Conservation (phyloP, 2,797 vertebrate species). For the Emydoidea blandingii region DNA sequence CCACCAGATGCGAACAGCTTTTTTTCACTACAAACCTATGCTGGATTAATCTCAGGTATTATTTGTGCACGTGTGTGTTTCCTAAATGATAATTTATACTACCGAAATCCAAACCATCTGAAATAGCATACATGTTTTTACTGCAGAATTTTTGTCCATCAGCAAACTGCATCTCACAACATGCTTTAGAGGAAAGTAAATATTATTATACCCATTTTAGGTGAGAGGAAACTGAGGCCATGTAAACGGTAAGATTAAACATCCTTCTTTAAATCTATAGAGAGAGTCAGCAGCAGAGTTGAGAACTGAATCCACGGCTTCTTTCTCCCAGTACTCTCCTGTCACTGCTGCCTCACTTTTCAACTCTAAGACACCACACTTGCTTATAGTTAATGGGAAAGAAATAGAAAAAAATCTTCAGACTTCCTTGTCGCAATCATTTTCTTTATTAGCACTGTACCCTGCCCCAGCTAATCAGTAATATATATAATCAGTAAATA, state of each 20-base stretch:
- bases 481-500: slow-evolving; percentile 76
- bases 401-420: not conserved
- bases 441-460: slow-evolving; percentile 71
- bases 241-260: not conserved
- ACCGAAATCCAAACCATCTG: not conserved
- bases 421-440: slow-evolving; percentile 34
- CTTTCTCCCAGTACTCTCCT: not conserved
- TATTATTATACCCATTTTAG: slow-evolving; percentile 20
- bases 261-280: not conserved
- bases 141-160: not conserved
- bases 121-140: fast-evolving
- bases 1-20: fast-evolving
- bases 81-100: fast-evolving
- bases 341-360: not conserved
- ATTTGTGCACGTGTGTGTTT: not conserved
- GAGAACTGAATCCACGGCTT: fast-evolving
- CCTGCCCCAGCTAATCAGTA: slow-evolving; percentile 61
- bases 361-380: fast-evolving
- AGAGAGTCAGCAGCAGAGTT: not conserved
- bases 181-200: not conserved
- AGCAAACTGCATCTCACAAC: not conserved
- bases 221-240: not conserved
- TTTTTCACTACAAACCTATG: not conserved
- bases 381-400: not conserved
- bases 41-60: fast-evolving